phyloP scores from a whole-genome alignment of 2,113 vertebrate species.

The Pithys albifrons region DNA sequence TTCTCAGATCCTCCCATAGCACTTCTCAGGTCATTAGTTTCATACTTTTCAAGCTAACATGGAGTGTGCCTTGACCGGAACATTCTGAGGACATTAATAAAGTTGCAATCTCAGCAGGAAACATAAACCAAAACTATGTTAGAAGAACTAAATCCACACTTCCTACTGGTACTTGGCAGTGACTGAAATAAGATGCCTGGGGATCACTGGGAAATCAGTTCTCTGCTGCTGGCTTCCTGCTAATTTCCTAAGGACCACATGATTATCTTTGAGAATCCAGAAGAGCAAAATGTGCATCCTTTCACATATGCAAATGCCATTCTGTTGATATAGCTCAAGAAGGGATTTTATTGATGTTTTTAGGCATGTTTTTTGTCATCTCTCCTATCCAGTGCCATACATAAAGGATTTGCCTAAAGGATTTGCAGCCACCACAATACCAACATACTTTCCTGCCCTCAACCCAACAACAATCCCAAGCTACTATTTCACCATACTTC shows the following conservation, averaged over 20 bases:
- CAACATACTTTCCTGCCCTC: neutral
- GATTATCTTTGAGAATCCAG: conserved; percentile 39
- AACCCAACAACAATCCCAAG: neutral
- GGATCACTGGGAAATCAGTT: conserved; percentile 50
- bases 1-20: conserved; percentile 24
- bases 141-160: conserved; percentile 55
- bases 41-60: conserved; percentile 43
- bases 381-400: neutral
- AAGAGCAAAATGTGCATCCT: conserved; percentile 9
- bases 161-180: conserved; percentile 51
- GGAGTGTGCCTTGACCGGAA: conserved; percentile 45
- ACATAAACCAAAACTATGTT: conserved; percentile 48
- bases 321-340: neutral
- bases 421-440: neutral
- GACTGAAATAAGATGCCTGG: conserved; percentile 49
- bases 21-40: conserved; percentile 60
- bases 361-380: neutral
- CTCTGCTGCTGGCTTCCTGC: conserved; percentile 44
- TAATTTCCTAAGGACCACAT: conserved; percentile 51
- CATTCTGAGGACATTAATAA: conserved; percentile 63
- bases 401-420: neutral
- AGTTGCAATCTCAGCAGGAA: conserved; percentile 54
- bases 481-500: neutral
- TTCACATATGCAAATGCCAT: conserved; percentile 42
- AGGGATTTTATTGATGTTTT: neutral